Base-by-base conservation (phyloP, 2,113 vertebrate species). In the Gymnobelideus leadbeateri region DNA sequence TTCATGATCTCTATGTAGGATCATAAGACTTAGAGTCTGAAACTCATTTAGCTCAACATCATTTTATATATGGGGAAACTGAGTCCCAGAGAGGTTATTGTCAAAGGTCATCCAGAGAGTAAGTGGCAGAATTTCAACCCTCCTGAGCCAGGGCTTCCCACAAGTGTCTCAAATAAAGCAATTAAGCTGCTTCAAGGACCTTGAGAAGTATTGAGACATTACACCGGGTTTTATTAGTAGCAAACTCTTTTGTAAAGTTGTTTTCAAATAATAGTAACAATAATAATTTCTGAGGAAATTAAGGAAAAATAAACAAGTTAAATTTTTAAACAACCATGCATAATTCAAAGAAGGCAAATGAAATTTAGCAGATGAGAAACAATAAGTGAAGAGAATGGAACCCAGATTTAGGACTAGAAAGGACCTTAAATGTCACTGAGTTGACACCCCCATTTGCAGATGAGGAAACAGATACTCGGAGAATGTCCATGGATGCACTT, bases 351-450 rank as follows among this genome's bases (percentile, higher is more conserved):
- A 52, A 96, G 95, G 93, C 54, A 95, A 84, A 31, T 89, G 90
- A 96, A 93, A 92, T 92, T 12, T 89, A 94, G 94, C 96, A 97
- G 92, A 96, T 97, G 96, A 94, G 95, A 93, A 51, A 2, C 92
- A 53, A 47, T 16, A 19, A 51, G 57, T 94, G 93, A 96, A 37
- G 89, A 50, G 89, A 93, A 96, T 89, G 28, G 68, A 95, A 43
- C n/a, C 21, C 37, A 84, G 68, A 84, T 23, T 84, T 84, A 3
- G 16, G 21, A 16, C 68, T 84, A 43, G 68, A 84, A 84, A 43
- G n/a, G n/a, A 84, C 5, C n/a, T 84, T 84, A 43, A 43, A 84
- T 19, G 37, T n/a, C 37, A n/a, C 8, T 21, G 16, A 77, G 5
- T 14, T 19, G 19, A 4, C 28, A 68, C 31, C 31, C 12, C 37